phyloP scores from a whole-genome alignment of 2,113 vertebrate species.

The Stigmatopora nigra region DNA sequence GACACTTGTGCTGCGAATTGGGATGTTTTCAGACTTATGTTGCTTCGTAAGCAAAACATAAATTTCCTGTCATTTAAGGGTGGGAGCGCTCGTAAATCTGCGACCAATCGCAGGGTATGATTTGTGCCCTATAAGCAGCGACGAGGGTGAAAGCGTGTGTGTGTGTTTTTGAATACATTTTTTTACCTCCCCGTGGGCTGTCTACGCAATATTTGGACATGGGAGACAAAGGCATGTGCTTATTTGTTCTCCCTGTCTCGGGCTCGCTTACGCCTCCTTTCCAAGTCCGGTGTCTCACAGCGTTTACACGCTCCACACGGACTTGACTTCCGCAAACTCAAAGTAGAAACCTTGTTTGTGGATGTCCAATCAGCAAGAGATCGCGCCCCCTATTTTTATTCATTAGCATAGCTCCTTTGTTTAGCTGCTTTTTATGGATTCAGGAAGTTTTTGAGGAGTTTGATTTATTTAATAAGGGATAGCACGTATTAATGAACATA shows the following conservation, averaged over 20 bases:
- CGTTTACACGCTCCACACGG: slow-evolving; percentile 63
- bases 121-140: slow-evolving; percentile 8
- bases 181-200: slow-evolving; percentile 19
- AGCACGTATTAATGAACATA: no score
- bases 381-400: slow-evolving; percentile 4
- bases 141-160: slow-evolving; percentile 8
- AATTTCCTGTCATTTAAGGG: background rate
- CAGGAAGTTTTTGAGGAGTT: slow-evolving; percentile 11
- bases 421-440: slow-evolving; percentile 33
- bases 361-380: slow-evolving; percentile 52
- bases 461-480: no score
- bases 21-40: background rate
- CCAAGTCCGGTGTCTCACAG: slow-evolving; percentile 19
- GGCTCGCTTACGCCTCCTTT: background rate
- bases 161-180: slow-evolving; percentile 12
- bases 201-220: slow-evolving; percentile 52
- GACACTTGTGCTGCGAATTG: background rate
- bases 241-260: slow-evolving; percentile 37
- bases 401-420: slow-evolving; percentile 10
- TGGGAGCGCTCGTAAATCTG: background rate
- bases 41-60: background rate
- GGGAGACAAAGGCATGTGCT: slow-evolving; percentile 39
- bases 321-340: slow-evolving; percentile 51
- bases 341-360: slow-evolving; percentile 39
- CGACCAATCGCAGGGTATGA: slow-evolving; percentile 7